phyloP scores from a whole-genome alignment of 2,888 invertebrate genomes.

The Trilocha varians region DNA sequence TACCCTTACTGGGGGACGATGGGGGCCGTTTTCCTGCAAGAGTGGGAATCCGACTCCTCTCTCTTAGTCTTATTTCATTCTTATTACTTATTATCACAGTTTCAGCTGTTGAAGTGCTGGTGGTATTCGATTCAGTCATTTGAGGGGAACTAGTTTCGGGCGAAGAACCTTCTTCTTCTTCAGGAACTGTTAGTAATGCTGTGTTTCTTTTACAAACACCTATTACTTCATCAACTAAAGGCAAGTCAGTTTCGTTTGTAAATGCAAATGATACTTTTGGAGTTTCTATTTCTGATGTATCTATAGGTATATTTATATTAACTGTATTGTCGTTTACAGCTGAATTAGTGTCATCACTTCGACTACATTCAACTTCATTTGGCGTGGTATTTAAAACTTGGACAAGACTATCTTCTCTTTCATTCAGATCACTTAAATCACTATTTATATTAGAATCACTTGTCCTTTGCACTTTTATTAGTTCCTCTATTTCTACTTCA shows the following conservation, averaged over 20 bases:
- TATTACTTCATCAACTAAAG: constrained; percentile 60
- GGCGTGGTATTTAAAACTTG: constrained; percentile 39
- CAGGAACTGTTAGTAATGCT: constrained; percentile 73
- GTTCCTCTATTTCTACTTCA: constrained; percentile 60
- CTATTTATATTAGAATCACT: constrained; percentile 63
- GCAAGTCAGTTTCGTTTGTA: constrained; percentile 46
- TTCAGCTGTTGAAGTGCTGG: constrained; percentile 80
- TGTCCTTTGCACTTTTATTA: constrained; percentile 59
- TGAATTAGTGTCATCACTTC: constrained; percentile 42
- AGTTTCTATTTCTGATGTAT: constrained; percentile 36
- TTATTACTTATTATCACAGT: constrained; percentile 79
- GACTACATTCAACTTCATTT: constrained; percentile 50
- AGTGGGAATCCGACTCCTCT: constrained; percentile 73
- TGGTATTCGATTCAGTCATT: constrained; percentile 78
- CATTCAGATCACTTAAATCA: constrained; percentile 38
- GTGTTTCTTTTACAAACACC: constrained; percentile 60
- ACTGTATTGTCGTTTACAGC: constrained; percentile 58
- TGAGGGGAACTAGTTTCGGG: constrained; percentile 69
- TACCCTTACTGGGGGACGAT: constrained; percentile 49
- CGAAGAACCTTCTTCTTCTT: constrained; percentile 75
- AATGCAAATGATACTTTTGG: constrained; percentile 55
- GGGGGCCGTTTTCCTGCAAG: constrained; percentile 65
- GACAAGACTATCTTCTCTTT: constrained; percentile 29
- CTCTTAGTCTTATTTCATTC: constrained; percentile 54
- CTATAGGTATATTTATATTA: constrained; percentile 44